Evolutionary conservation across 2,888 invertebrate genomes (phyloP).

Genomic region (Tridacna gigas): DNA sequence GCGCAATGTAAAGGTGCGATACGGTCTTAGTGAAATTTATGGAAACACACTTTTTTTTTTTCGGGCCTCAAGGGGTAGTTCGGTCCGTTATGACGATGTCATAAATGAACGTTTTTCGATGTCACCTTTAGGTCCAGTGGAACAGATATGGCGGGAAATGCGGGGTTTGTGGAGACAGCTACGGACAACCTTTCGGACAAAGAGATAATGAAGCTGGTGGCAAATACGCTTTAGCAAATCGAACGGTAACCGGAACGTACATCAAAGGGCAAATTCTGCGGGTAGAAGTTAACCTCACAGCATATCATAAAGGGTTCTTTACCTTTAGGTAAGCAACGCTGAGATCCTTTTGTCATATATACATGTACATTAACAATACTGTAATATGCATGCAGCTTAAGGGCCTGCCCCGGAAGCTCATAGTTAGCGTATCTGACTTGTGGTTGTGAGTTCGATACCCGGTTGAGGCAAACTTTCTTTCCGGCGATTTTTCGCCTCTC

Average conservation of each 20-base stretch:
- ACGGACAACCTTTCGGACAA: background rate
- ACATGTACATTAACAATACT: no score
- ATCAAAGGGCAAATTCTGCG: background rate
- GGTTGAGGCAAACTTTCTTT: no score
- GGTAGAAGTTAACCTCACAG: background rate
- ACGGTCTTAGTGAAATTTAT: no score
- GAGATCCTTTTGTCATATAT: no score
- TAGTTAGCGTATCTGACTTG: no score
- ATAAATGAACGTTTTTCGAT: background rate
- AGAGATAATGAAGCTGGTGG: constrained; percentile 12
- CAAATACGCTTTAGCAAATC: background rate
- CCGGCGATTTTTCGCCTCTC: no score
- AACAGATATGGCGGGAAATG: background rate
- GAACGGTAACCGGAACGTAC: constrained; percentile 9
- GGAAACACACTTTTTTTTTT: no score
- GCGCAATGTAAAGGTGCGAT: background rate
- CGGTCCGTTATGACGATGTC: background rate
- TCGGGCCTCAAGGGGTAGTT: no score
- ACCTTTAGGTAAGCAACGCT: background rate
- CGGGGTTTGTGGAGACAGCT: constrained; percentile 10
- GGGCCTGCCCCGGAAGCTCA: no score
- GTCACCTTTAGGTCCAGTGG: background rate
- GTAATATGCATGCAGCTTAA: no score
- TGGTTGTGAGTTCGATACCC: no score
- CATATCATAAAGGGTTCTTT: constrained; percentile 11